Percentiles rank a stretch among this genome's conserved stretches.
Conservation (phyloP, 2,888 invertebrate species). For the Pristionchus fissidentatus region DNA sequence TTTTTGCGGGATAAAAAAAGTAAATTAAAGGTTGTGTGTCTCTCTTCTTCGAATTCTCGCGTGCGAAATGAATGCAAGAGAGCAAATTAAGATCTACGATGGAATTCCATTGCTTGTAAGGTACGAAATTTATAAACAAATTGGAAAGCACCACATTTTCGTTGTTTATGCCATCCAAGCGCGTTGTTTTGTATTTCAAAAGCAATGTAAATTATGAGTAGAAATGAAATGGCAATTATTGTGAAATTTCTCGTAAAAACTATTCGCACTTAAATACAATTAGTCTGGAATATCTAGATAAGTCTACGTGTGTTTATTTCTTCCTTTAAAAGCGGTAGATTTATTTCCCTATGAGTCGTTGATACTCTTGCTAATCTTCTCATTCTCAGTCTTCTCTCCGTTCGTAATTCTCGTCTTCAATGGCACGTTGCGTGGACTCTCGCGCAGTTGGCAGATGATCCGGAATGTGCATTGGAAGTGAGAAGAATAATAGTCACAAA, state of each 20-base stretch:
- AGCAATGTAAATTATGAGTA: too few species aligned
- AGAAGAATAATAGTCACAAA: too few species aligned
- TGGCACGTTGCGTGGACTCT: constrained; percentile 78
- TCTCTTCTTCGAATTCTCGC: constrained; percentile 64
- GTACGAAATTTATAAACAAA: constrained; percentile 34
- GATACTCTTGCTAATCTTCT: background rate
- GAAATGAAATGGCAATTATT: too few species aligned
- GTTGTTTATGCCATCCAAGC: too few species aligned
- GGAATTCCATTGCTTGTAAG: constrained; percentile 61
- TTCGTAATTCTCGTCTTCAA: constrained; percentile 77
- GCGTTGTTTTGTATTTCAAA: too few species aligned
- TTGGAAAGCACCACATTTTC: too few species aligned
- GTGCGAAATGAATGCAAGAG: constrained; percentile 63
- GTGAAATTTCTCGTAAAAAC: too few species aligned
- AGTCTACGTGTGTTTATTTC: too few species aligned
- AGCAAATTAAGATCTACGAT: constrained; percentile 66
- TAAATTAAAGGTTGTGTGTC: constrained; percentile 57
- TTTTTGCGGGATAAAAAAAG: background rate
- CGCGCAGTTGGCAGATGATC: constrained; percentile 77
- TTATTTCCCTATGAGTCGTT: too few species aligned
- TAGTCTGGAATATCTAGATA: too few species aligned
- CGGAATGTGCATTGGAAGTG: constrained; percentile 76
- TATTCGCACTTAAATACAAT: too few species aligned
- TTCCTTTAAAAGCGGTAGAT: too few species aligned
- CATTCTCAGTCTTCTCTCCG: constrained; percentile 75